Evolutionary conservation across 2,113 vertebrate species (phyloP).

Genomic region (Rousettus leschenaultii): DNA sequence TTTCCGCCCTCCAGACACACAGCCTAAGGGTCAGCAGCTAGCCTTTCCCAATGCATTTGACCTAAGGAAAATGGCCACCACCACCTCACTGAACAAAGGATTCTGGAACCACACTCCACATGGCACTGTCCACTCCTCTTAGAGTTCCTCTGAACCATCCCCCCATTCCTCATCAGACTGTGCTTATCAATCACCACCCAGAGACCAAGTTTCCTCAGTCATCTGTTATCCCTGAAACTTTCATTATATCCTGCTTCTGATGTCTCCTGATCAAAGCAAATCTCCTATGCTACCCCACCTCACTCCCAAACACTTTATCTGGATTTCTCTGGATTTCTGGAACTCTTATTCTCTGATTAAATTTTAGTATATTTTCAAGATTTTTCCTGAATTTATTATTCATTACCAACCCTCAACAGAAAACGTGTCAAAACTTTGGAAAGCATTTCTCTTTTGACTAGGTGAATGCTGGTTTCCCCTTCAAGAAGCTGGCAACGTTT

Average conservation of each 20-base stretch:
- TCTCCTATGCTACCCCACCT: neutral
- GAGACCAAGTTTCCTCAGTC: neutral
- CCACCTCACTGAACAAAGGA: neutral
- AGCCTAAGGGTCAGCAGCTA: neutral
- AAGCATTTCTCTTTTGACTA: neutral
- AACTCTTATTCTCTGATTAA: neutral
- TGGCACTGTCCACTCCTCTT: neutral
- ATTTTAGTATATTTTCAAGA: neutral
- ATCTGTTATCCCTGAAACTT: neutral
- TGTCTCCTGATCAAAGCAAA: neutral
- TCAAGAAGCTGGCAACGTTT: neutral
- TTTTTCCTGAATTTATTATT: neutral
- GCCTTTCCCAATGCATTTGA: neutral
- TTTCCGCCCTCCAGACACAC: neutral
- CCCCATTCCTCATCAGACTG: neutral
- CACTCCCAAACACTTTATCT: neutral
- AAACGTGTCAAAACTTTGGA: neutral
- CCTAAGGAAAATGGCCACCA: neutral
- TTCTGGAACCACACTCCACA: neutral
- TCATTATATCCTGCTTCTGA: neutral
- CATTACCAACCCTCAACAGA: neutral
- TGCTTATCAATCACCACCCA: neutral
- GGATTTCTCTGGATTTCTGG: neutral
- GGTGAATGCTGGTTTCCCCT: neutral
- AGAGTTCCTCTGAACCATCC: neutral